Percentiles rank a stretch among this genome's conserved stretches.
Conservation (phyloP, 2,113 vertebrate genomes). For the Nothobranchius kuhntae region DNA sequence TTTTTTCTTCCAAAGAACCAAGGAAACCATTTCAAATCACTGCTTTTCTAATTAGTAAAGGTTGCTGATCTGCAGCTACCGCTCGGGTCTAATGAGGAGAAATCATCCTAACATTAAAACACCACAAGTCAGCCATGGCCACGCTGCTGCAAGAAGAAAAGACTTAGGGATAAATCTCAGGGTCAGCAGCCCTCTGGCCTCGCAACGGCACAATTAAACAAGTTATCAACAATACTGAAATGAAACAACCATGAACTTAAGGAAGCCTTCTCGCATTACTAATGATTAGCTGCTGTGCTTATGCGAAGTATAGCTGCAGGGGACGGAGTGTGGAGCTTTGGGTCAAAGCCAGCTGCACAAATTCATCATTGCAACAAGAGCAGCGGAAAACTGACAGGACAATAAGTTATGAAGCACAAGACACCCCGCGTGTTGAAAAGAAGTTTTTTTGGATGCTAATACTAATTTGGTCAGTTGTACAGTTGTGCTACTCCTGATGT, state of each 20-base stretch:
- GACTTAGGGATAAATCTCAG: background rate
- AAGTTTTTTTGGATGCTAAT: background rate
- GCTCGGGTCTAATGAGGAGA: background rate
- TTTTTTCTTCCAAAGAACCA: conserved; percentile 9
- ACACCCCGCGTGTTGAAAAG: conserved; percentile 3
- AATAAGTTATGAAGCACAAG: conserved; percentile 4
- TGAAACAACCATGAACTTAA: conserved; percentile 4
- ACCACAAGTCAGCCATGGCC: background rate
- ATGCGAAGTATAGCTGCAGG: conserved; percentile 12
- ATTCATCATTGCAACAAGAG: background rate
- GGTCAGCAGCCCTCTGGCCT: conserved; percentile 1
- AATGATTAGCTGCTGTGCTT: conserved; percentile 27
- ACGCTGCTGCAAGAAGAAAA: background rate
- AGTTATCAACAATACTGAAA: conserved; percentile 19
- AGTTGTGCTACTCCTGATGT: too few species aligned
- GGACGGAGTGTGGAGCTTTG: conserved; percentile 14
- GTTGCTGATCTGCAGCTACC: background rate
- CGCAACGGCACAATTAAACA: conserved; percentile 10
- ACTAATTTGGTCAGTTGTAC: too few species aligned
- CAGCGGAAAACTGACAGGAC: conserved; percentile 2
- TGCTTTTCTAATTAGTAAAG: background rate
- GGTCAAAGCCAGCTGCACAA: conserved; percentile 17
- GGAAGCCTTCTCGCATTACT: conserved; percentile 13
- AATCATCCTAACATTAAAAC: conserved; percentile 1
- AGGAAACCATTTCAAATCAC: background rate